Base-by-base conservation (phyloP, 1,140 invertebrate genomes). In the Drosophila quadrilineata region DNA sequence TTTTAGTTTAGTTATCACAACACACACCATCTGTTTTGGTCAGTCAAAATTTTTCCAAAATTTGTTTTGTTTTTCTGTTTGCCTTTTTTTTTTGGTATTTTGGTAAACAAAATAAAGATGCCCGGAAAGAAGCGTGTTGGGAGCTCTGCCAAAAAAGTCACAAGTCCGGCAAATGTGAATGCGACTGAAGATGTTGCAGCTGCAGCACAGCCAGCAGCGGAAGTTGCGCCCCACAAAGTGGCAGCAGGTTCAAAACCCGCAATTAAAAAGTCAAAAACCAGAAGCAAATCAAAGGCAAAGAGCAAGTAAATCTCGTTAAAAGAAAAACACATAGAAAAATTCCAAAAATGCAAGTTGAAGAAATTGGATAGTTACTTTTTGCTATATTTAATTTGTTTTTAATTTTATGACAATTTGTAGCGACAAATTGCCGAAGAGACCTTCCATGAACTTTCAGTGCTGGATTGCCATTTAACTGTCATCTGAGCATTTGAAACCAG, bases 51-150 rank as follows among this genome's bases (percentile, higher is more conserved):
- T 57, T 49, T 17, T 41, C 26, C 12, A 2, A 17, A 28, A 45
- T 52, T 19, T 21, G 22, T 48, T 31, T 48, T 5, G 28, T 31
- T 26, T 49, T 35, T 14, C 19, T 29, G 21, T 50, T 10, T 21
- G n/a, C n/a, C n/a, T 29, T 49, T 31, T 19, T 6, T n/a, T 16
- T 16, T 19, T 22, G 1, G n/a, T 40, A 17, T 24, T 28, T 48
- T 12, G 43, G 3, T n/a, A n/a, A n/a, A n/a, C 6, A 1, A 21
- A 12, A n/a, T 17, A 31, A 56, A 8, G 8, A 65, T 65, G 54
- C 54, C 54, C 16, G 35, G 10, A 2, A 65, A 65, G n/a, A 65
- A 65, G 6, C 21, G 45, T 5, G 38, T 49, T n/a, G n/a, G n/a
- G n/a, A n/a, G n/a, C 3, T 3, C 10, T 1, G 12, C 54, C n/a